Evolutionary conservation across 2,113 vertebrate species (phyloP).

Genomic region (Hylia prasina): DNA sequence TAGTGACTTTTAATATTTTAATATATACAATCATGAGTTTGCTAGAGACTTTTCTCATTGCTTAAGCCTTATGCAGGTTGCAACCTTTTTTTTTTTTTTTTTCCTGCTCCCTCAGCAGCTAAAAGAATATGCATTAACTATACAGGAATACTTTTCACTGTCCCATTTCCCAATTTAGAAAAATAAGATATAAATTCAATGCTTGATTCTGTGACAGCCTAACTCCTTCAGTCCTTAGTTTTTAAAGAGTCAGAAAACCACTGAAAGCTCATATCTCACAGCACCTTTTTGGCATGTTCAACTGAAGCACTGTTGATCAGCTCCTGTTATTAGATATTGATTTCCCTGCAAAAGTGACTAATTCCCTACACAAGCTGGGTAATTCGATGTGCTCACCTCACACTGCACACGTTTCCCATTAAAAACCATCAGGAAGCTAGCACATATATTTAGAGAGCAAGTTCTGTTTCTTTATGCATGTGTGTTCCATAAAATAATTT

Average conservation of each 20-base stretch:
- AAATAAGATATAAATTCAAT: neutral
- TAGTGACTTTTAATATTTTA: neutral
- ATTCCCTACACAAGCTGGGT: neutral
- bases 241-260: neutral
- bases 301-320: neutral
- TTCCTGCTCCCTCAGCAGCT: neutral
- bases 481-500: conserved; percentile 18
- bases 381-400: neutral
- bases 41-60: neutral
- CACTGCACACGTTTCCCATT: neutral
- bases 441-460: neutral
- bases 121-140: neutral
- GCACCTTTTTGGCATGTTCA: neutral
- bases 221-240: neutral
- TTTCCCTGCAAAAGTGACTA: neutral
- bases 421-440: neutral
- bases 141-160: neutral
- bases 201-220: neutral
- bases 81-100: neutral
- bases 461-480: neutral
- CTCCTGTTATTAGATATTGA: neutral
- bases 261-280: neutral
- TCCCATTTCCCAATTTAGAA: neutral
- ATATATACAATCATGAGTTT: neutral
- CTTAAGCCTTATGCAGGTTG: neutral